Evolutionary conservation across 2,797 vertebrate species (phyloP), one percentile per base, ranked within the genome.

Genomic region (Takifugu rubripes): DNA sequence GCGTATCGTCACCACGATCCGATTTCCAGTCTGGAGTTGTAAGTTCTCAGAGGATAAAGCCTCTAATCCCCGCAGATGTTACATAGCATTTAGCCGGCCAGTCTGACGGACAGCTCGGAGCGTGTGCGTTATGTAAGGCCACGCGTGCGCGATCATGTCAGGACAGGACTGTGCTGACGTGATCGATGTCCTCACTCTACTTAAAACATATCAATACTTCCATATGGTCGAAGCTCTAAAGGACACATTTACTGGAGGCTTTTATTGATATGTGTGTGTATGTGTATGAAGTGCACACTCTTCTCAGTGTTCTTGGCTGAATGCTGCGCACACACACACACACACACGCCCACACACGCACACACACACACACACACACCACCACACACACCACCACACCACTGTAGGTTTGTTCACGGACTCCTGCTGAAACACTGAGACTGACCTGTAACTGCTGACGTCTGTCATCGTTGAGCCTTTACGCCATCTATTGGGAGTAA

Each of bases 1-100:
- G 33, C 56, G 49, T 56, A 56, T 15, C 26, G 52, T 26, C 66
- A 49, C 44, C n/a, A 6, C 58, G 59, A 53, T 61, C 49, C n/a
- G 3, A 52, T 54, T 21, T 52, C 69, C n/a, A 55, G 52, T 56
- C 59, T 31, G 61, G 14, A 69, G 46, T 40, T 3, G 3, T 44
- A 5, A 58, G 58, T 68, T 72, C 62, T 72, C 36, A 54, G 6
- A 9, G 66, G 65, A 76, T 77, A 17, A 77, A 67, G 52, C 59
- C 59, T 49, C 50, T 77, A 74, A 81, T 77, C 78, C 71, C 36
- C 29, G 3, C 68, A 72, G 46, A 78, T 83, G 81, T 81, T 80
- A 64, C 73, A 48, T 70, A 60, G 77, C 79, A 64, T 75, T 82
- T 68, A 68, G 21, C 47, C 52, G 15, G 54, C 61, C 49, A 45